A percentile compares a stretch with the other conserved stretches of the same genome.
Evolutionary conservation across 2,888 invertebrate species (phyloP).

Genomic region (Opisthograptis luteolata): DNA sequence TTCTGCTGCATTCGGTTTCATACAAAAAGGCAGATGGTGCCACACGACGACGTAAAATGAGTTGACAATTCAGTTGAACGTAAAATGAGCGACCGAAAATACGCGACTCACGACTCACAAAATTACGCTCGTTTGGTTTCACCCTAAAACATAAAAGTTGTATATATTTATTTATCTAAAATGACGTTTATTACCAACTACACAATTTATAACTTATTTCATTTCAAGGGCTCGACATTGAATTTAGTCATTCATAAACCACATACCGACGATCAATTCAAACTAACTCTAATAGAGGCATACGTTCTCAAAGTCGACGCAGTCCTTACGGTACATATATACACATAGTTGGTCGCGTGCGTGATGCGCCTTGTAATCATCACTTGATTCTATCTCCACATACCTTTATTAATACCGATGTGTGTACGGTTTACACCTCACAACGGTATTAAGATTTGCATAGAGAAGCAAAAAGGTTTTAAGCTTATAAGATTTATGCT

Average conservation of each 20-base stretch:
- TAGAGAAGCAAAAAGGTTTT: background rate
- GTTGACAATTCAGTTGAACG: too few species aligned
- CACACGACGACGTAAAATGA: too few species aligned
- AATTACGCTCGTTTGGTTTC: too few species aligned
- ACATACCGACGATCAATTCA: background rate
- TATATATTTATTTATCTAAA: background rate
- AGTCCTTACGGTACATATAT: constrained; percentile 33
- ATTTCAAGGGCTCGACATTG: too few species aligned
- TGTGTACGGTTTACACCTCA: background rate
- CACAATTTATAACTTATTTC: background rate
- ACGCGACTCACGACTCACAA: too few species aligned
- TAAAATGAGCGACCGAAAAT: too few species aligned
- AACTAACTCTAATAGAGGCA: background rate
- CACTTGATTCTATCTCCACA: constrained; percentile 7
- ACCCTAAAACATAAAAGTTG: too few species aligned
- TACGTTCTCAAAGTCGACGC: background rate
- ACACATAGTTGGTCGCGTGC: constrained; percentile 14
- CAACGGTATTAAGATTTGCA: constrained; percentile 7
- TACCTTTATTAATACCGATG: background rate
- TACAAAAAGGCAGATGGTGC: too few species aligned
- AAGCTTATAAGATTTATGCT: background rate
- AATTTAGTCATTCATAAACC: too few species aligned
- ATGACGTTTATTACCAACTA: background rate
- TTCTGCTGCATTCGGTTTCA: too few species aligned
- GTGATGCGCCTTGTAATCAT: constrained; percentile 31